phyloP scores from a whole-genome alignment of 2,797 vertebrate species.

The Echiichthys vipera region DNA sequence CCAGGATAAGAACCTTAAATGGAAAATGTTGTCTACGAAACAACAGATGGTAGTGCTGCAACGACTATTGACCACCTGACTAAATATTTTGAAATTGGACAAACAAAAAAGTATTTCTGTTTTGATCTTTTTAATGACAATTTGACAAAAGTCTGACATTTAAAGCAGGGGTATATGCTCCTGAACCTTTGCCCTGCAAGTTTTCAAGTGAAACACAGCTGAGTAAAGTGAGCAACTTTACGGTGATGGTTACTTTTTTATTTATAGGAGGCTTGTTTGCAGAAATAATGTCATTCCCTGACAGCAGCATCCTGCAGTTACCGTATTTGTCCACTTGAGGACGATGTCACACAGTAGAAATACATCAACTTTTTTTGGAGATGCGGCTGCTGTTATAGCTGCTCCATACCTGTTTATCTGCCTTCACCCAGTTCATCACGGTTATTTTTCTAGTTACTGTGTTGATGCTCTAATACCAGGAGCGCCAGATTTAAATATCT shows the following conservation, averaged over 20 bases:
- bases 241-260: background rate
- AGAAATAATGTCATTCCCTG: background rate
- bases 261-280: background rate
- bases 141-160: background rate
- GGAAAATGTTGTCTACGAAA: too few relatives aligned
- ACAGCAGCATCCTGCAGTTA: constrained; percentile 7
- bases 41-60: too few relatives aligned
- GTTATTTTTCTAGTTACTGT: background rate
- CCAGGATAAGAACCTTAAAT: too few relatives aligned
- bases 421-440: background rate
- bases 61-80: too few relatives aligned
- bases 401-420: background rate
- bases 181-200: background rate
- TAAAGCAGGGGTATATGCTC: too few relatives aligned
- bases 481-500: background rate
- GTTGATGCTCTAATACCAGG: background rate
- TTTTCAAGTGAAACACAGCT: background rate
- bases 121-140: background rate
- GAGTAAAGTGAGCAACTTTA: background rate
- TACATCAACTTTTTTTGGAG: background rate
- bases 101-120: too few relatives aligned
- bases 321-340: constrained; percentile 42
- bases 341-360: constrained; percentile 29
- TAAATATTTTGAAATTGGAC: too few relatives aligned
- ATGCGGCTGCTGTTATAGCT: background rate